Base-by-base conservation (phyloP, 1,140 invertebrate species). In the Atta cephalotes region DNA sequence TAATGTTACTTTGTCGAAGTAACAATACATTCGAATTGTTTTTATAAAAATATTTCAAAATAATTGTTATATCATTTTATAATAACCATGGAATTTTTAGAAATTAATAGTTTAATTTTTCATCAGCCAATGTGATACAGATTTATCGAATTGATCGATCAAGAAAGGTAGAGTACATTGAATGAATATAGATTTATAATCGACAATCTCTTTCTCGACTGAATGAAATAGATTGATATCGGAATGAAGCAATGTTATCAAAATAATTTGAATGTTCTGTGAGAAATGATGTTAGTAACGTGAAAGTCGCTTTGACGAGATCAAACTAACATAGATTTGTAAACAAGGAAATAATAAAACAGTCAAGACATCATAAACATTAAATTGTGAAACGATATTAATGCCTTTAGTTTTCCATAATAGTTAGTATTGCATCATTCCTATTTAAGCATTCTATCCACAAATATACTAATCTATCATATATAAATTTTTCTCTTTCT, bases 341-440 rank as follows among this genome's bases (percentile, higher is more conserved):
- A 81, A 70, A 25, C 35, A 76, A 25, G 14, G 25, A 51, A 76
- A 84, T n/a, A 76, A 60, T 31, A 21, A 84, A 51, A 60, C 3
- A 49, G 14, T 25, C 25, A n/a, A 76, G 45, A 31, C 70, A 76
- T 74, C 12, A 21, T 62, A 74, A 84, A 65, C 58, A 63, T 62
- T 49, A 63, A 72, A 82, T 62, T 28, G 35, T 68, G 39, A 62
- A 49, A 70, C 14, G 39, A 49, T 82, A 74, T 62, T 74, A 45
- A 49, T 74, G 25, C 35, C 35, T 58, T 58, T 28, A 71, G 31
- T 72, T 72, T 51, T 31, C 39, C 18, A 25, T 84, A 76, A 74
- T 39, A 21, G 7, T 16, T 35, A 39, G 63, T n/a, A 56, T 80
- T 63, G n/a, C 80, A 51, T 76, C 70, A 84, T 62, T 84, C 45